phyloP scores from a whole-genome alignment of 2,113 vertebrate species.

The Sander lucioperca region DNA sequence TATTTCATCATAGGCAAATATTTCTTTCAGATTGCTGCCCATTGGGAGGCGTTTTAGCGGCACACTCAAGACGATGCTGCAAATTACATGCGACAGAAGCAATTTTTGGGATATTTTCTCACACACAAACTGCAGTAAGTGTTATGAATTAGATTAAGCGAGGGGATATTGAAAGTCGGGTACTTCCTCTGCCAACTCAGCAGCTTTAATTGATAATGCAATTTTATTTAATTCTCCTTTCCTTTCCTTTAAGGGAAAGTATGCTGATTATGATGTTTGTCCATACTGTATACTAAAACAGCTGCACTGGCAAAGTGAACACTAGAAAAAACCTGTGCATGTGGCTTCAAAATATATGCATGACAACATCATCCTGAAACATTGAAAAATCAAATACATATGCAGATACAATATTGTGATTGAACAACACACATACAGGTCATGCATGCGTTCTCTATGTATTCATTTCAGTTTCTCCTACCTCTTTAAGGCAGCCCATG shows the following conservation, averaged over 20 bases:
- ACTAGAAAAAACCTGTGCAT: neutral
- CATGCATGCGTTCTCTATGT: neutral
- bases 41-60: conserved; percentile 51
- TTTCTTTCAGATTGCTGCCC: conserved; percentile 55
- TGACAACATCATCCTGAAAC: neutral
- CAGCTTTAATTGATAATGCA: conserved; percentile 77
- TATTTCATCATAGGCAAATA: conserved; percentile 66
- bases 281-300: conserved; percentile 12
- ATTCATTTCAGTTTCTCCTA: conserved; percentile 65
- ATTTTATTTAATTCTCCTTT: conserved; percentile 49
- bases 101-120: conserved; percentile 76
- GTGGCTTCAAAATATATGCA: neutral
- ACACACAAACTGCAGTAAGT: conserved; percentile 67
- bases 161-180: conserved; percentile 64
- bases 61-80: conserved; percentile 70
- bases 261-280: conserved; percentile 42
- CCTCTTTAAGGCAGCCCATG: conserved; percentile 99
- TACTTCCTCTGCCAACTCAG: conserved; percentile 65
- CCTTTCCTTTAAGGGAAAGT: conserved; percentile 2
- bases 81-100: conserved; percentile 79
- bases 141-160: conserved; percentile 73
- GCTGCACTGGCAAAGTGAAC: neutral
- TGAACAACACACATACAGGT: neutral
- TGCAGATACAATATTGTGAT: neutral
- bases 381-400: neutral